Conservation (phyloP, 2,888 invertebrate species). For the Acanthosepion pharaonis region DNA sequence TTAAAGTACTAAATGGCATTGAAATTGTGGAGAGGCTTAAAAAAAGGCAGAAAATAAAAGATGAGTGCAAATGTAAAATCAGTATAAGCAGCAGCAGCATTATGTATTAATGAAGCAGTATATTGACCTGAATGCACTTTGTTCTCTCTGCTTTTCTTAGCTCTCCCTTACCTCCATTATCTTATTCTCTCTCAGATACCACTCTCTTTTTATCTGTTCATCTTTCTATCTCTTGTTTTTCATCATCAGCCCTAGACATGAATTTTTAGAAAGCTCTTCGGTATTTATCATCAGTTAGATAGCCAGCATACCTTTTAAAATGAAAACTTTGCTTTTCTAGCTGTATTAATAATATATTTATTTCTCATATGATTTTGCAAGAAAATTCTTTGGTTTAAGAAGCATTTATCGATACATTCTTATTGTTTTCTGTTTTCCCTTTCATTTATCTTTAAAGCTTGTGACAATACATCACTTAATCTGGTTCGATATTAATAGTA, state of each 20-base stretch:
- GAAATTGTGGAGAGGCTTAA: not conserved
- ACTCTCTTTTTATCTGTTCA: not conserved
- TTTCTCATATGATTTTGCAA: constrained; percentile 33
- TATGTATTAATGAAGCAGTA: not conserved
- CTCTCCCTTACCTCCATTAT: not conserved
- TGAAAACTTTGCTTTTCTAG: not conserved
- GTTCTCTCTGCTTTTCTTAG: constrained; percentile 2
- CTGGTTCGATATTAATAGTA: not conserved
- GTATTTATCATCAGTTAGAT: not conserved
- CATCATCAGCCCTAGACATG: constrained; percentile 12
- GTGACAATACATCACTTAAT: no score
- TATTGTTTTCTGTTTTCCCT: not conserved
- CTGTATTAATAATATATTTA: not conserved
- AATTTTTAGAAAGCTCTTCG: constrained; percentile 21
- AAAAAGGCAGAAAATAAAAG: not conserved
- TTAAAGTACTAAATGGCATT: not conserved
- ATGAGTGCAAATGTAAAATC: not conserved
- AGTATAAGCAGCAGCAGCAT: constrained; percentile 44
- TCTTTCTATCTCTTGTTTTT: not conserved
- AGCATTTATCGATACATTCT: not conserved
- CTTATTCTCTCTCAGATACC: not conserved
- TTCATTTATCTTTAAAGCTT: not conserved
- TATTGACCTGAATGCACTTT: constrained; percentile 14
- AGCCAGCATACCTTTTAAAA: not conserved
- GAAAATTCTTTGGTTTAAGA: not conserved